Evolutionary conservation across 2,888 invertebrate genomes (phyloP).

Genomic region (Drosophila multiciliata): DNA sequence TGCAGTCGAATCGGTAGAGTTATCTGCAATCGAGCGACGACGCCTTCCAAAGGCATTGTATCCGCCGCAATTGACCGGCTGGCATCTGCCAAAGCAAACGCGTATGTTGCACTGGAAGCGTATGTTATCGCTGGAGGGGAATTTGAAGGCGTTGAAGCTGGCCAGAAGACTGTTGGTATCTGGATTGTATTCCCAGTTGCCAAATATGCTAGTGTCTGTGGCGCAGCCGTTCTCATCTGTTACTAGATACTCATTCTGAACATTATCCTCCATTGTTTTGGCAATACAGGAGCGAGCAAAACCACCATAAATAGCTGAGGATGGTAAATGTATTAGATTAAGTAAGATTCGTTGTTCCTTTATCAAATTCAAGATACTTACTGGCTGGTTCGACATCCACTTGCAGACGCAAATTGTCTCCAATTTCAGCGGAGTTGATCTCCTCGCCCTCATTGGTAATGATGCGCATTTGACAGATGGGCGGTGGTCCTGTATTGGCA

Average conservation of each 20-base stretch:
- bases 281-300: conserved; percentile 97
- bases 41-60: conserved; percentile 95
- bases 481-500: conserved; percentile 97
- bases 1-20: conserved; percentile 86
- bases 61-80: conserved; percentile 97
- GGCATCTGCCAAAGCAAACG: conserved; percentile 97
- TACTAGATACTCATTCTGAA: conserved; percentile 95
- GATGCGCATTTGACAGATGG: conserved; percentile 96
- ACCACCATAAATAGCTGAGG: conserved; percentile 94
- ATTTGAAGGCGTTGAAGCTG: conserved; percentile 97
- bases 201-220: conserved; percentile 95
- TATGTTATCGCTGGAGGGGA: conserved; percentile 97
- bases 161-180: conserved; percentile 94
- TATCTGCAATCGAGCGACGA: conserved; percentile 86
- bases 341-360: background rate
- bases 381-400: conserved; percentile 92
- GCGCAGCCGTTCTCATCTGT: conserved; percentile 98
- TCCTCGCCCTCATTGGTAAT: conserved; percentile 94
- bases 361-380: conserved; percentile 82
- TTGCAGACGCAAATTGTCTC: conserved; percentile 94
- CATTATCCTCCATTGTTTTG: conserved; percentile 94
- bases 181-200: conserved; percentile 95
- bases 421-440: conserved; percentile 96
- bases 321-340: conserved; percentile 1
- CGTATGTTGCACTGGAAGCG: conserved; percentile 98